Evolutionary conservation across 2,113 vertebrate genomes (phyloP), one percentile per base, ranked within the genome.

Genomic region (Phalacrocorax aristotelis): DNA sequence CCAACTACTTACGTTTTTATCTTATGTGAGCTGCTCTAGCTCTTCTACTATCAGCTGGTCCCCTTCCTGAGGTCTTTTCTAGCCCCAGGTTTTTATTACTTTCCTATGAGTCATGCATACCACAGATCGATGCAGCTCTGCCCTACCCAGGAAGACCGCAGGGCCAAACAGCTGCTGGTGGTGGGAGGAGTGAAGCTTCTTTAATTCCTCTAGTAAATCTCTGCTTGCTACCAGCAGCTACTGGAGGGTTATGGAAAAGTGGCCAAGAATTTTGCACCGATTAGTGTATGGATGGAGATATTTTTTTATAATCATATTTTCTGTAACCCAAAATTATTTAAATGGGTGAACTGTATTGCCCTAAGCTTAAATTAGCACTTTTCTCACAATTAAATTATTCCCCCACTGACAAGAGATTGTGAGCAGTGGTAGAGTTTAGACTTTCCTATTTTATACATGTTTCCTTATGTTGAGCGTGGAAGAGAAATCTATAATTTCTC

Each of bases 101-200:
- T 88, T 85, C 54, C 90, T 88, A 10, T 90, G 95, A 92, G 78
- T 96, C 93, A 90, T 38, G 29, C 92, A 92, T 95, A 90, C 58
- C 70, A 54, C 4, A 55, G 66, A 69, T 58, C 10, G 9, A 87
- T 87, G 77, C 32, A 68, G 32, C 57, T 75, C 51, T 94, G 75
- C 78, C 71, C 66, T 88, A 44, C 58, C 46, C 92, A 86, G 85
- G 92, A 93, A 94, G 70, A 58, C 29, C 72, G 30, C 15, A 72
- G 62, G 58, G 40, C 65, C 71, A 65, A 94, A 93, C 87, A 96
- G 87, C 93, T 95, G 92, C 46, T 85, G 30, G 6, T 80, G 30
- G 82, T 94, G 71, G 87, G 82, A 96, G 82, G 75, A 94, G 80
- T 54, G 66, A 90, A 86, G 38, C 17, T 71, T 52, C 81, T 89